Evolutionary conservation across 1,140 invertebrate genomes (phyloP).

Genomic region (Anthonomus grandis): DNA sequence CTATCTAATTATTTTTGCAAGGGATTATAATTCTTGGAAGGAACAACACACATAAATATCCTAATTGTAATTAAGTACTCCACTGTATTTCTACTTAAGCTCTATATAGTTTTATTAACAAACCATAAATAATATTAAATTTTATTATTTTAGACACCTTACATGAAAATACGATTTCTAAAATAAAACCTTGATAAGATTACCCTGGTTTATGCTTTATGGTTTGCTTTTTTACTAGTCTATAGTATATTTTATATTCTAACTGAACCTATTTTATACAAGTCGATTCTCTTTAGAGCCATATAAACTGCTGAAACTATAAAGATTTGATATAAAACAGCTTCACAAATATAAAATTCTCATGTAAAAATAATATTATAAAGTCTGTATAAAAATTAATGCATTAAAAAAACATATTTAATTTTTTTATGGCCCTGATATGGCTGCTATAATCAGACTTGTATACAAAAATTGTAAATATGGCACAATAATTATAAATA

Average conservation of each 20-base stretch:
- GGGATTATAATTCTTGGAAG: conserved; percentile 5
- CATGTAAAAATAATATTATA: too few relatives aligned
- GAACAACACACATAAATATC: conserved; percentile 1
- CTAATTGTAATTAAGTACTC: neutral
- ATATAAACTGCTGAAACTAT: conserved; percentile 1
- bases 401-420: too few relatives aligned
- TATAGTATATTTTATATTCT: neutral
- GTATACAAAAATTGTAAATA: conserved; percentile 8
- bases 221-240: conserved; percentile 5
- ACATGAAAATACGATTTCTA: too few relatives aligned
- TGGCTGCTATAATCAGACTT: neutral
- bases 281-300: neutral
- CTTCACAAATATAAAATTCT: too few relatives aligned
- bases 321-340: too few relatives aligned
- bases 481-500: conserved; percentile 5
- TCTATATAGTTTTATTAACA: neutral
- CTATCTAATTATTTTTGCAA: neutral
- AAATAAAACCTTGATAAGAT: too few relatives aligned
- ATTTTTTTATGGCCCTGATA: too few relatives aligned
- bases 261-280: neutral
- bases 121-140: conserved; percentile 6
- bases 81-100: conserved; percentile 1
- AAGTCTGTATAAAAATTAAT: too few relatives aligned
- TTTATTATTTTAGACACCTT: too few relatives aligned
- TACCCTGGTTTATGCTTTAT: too few relatives aligned